These are phyloP conservation scores for Aphidius gifuensis DNA, from an alignment of 1,140 invertebrate species.

Conservation along the genomic window DNA sequence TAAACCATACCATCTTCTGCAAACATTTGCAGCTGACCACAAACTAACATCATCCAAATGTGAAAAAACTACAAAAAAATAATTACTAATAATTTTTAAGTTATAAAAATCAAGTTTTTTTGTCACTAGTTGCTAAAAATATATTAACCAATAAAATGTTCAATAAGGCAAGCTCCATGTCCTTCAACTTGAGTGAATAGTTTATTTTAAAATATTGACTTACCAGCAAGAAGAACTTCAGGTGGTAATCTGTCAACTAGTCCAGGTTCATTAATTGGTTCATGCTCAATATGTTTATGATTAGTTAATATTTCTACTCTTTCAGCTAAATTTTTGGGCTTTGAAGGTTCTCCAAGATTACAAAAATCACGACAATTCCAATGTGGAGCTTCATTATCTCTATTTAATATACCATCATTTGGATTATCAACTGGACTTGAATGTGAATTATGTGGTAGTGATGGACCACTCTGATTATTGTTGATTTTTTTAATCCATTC, in stretches of 20 bases:
- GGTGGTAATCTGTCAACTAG: constrained; percentile 63
- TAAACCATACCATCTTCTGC: constrained; percentile 78
- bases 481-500: too few relatives aligned
- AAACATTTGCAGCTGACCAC: constrained; percentile 83
- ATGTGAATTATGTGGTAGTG: not conserved
- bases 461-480: not conserved
- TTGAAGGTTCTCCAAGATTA: constrained; percentile 35
- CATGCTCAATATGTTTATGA: constrained; percentile 48
- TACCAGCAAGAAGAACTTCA: constrained; percentile 72
- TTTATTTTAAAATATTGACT: too few relatives aligned
- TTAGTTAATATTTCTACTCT: constrained; percentile 52
- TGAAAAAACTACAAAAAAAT: constrained; percentile 65
- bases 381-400: not conserved
- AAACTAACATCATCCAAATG: constrained; percentile 89
- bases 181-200: too few relatives aligned
- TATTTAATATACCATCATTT: not conserved
- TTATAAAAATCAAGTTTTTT: too few relatives aligned
- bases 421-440: not conserved
- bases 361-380: constrained; percentile 30
- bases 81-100: too few relatives aligned
- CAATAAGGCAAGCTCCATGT: too few relatives aligned
- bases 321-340: constrained; percentile 45
- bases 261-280: constrained; percentile 46
- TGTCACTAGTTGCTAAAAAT: too few relatives aligned
- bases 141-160: too few relatives aligned